phyloP scores from a whole-genome alignment of 2,888 invertebrate species.

The Herminia tarsipennalis region DNA sequence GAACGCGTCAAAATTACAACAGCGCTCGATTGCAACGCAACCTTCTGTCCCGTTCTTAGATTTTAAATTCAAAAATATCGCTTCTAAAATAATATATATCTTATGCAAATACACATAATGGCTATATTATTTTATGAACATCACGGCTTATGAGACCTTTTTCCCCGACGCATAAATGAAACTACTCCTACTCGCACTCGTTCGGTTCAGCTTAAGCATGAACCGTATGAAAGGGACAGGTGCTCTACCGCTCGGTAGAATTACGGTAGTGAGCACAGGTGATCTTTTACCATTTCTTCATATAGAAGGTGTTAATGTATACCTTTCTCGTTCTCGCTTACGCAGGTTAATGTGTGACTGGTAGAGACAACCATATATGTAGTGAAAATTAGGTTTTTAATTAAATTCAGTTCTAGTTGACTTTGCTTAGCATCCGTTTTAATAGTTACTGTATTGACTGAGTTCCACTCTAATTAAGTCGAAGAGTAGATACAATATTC shows the following conservation, averaged over 20 bases:
- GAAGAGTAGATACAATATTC: conserved; percentile 60
- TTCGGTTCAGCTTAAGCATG: conserved; percentile 82
- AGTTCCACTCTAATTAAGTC: conserved; percentile 68
- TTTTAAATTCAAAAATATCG: conserved; percentile 46
- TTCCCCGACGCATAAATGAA: conserved; percentile 48
- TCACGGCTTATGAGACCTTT: conserved; percentile 51
- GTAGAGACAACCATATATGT: conserved; percentile 60
- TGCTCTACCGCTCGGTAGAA: conserved; percentile 81
- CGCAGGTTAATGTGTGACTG: conserved; percentile 27
- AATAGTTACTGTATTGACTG: conserved; percentile 63
- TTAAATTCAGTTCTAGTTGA: conserved; percentile 72
- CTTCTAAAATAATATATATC: conserved; percentile 25
- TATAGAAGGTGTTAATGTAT: conserved; percentile 74
- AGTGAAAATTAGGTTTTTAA: conserved; percentile 64
- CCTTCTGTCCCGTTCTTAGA: conserved; percentile 78
- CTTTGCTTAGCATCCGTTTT: conserved; percentile 75
- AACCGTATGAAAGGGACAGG: conserved; percentile 84
- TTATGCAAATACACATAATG: conserved; percentile 25
- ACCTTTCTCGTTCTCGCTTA: conserved; percentile 65
- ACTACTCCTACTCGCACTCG: conserved; percentile 85
- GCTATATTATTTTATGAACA: conserved; percentile 34
- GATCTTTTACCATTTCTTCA: conserved; percentile 82
- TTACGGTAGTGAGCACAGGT: conserved; percentile 86
- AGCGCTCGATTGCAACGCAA: conserved; percentile 77
- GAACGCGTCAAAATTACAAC: conserved; percentile 83